Conservation (phyloP, 2,888 invertebrate genomes). For the Eurois occulta region DNA sequence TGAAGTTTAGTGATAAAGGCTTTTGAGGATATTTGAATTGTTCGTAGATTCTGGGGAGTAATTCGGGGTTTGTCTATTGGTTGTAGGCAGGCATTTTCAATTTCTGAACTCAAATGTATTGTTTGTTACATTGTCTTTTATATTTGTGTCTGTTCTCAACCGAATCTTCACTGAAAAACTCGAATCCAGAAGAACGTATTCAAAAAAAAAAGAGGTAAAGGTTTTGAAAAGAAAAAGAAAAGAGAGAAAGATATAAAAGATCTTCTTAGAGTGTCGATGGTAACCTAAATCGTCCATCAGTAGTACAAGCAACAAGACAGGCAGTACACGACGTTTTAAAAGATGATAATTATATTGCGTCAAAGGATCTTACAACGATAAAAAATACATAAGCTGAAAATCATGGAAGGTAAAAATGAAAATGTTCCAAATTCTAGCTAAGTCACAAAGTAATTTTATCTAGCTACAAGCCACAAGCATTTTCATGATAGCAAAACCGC, state of each 20-base stretch:
- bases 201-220: no score
- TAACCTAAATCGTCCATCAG: background rate
- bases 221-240: no score
- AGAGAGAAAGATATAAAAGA: background rate
- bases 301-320: background rate
- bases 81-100: background rate
- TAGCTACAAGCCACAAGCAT: background rate
- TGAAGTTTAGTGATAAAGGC: conserved; percentile 27
- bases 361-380: background rate
- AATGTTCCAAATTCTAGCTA: background rate
- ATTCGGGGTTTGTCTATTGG: conserved; percentile 8
- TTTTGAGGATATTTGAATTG: conserved; percentile 24
- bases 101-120: background rate
- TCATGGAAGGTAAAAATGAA: background rate
- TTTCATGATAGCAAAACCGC: conserved; percentile 9
- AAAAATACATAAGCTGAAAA: background rate
- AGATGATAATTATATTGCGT: background rate
- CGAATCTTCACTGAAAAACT: background rate
- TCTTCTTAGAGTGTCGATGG: background rate
- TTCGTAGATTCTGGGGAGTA: background rate
- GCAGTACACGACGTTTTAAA: background rate
- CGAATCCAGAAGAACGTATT: background rate
- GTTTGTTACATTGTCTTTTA: conserved; percentile 1
- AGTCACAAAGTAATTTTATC: conserved; percentile 1
- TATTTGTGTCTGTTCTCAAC: background rate